Conservation (phyloP, 2,888 invertebrate genomes). For the Thelaira solivaga region DNA sequence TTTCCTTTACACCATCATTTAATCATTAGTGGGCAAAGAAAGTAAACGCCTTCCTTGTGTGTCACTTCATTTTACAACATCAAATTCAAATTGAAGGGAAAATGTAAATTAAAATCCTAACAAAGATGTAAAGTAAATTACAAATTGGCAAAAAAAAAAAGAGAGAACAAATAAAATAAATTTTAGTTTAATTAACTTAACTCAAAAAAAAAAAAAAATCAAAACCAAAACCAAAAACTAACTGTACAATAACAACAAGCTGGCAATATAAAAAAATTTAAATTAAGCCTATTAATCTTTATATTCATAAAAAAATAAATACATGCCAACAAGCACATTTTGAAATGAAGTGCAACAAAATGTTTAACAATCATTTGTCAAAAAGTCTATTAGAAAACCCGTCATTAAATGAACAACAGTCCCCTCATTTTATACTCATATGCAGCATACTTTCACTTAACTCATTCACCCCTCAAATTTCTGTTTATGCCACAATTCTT, state of each 20-base stretch:
- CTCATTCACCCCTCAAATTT: constrained; percentile 36
- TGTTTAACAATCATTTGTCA: constrained; percentile 55
- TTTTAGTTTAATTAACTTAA: constrained; percentile 36
- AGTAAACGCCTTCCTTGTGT: constrained; percentile 8
- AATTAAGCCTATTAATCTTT: constrained; percentile 49
- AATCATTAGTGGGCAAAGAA: not conserved
- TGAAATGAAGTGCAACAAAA: not conserved
- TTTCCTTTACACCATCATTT: not conserved
- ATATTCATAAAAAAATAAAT: not conserved
- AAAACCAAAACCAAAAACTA: not conserved
- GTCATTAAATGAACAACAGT: no score
- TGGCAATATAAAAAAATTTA: constrained; percentile 1
- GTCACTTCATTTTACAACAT: not conserved
- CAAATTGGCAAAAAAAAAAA: not conserved
- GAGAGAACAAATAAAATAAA: constrained; percentile 1
- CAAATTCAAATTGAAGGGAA: not conserved
- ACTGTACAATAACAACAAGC: no score
- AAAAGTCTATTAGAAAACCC: constrained; percentile 43
- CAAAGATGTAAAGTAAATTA: constrained; percentile 7
- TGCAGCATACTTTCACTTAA: not conserved
- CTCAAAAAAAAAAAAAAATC: not conserved
- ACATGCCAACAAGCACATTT: no score
- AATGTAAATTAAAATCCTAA: constrained; percentile 29
- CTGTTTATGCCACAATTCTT: not conserved
- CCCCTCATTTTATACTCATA: not conserved